A percentile compares a stretch with the other conserved stretches of the same genome.
Evolutionary conservation across 2,113 vertebrate genomes (phyloP).

Genomic region (Turdus rufiventris): DNA sequence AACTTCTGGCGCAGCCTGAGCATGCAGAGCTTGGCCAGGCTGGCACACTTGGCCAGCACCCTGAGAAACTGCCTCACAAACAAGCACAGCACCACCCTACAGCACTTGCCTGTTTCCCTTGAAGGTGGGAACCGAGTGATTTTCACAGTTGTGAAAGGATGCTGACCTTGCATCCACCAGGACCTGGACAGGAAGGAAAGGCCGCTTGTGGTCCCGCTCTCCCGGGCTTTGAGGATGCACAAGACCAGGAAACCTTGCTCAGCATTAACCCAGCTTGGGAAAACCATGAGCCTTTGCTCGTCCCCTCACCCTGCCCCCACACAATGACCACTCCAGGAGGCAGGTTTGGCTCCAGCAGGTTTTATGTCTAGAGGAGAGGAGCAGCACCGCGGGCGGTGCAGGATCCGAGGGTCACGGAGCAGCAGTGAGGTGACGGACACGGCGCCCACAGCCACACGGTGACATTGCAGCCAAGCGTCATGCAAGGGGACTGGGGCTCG

Average conservation of each 20-base stretch:
- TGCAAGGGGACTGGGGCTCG: background rate
- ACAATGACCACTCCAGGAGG: background rate
- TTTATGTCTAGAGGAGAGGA: constrained; percentile 50
- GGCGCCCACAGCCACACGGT: fast-evolving
- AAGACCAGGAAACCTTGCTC: background rate
- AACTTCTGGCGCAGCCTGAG: fast-evolving
- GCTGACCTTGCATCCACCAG: fast-evolving
- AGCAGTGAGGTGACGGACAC: background rate
- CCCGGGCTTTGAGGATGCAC: background rate
- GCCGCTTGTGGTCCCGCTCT: fast-evolving
- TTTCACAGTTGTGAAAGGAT: background rate
- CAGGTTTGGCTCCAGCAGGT: constrained; percentile 7
- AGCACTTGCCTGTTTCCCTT: background rate
- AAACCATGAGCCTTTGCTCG: no score
- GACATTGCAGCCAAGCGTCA: background rate
- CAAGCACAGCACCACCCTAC: background rate
- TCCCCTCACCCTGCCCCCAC: background rate
- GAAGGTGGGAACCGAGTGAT: background rate
- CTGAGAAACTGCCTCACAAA: background rate
- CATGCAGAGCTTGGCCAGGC: fast-evolving
- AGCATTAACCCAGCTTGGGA: background rate
- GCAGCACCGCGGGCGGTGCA: fast-evolving
- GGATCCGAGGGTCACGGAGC: background rate
- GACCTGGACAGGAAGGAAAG: fast-evolving
- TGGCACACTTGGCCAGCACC: background rate